Base-by-base conservation (phyloP, 2,797 vertebrate genomes). In the Diceros bicornis region DNA sequence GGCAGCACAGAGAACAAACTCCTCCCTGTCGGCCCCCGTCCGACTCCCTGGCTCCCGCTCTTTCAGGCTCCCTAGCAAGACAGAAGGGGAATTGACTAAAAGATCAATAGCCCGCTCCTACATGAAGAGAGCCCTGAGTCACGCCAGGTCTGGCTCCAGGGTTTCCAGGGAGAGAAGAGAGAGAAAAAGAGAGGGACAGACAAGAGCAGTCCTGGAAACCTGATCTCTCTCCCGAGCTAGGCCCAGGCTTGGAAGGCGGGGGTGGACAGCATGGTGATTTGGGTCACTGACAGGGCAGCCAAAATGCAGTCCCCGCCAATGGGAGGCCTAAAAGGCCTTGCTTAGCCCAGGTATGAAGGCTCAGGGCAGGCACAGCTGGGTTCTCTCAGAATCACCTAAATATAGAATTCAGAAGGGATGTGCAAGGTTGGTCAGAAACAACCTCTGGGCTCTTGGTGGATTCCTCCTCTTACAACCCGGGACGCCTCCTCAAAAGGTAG, bases 41-140 rank as follows among this genome's bases (percentile, higher is more conserved):
- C 50, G 27, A 61, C 62, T 90, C 92, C 72, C 77, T 29, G 27
- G 62, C 44, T 90, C 32, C 37, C 1, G 13, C 47, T 79, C 57
- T 82, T 69, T 59, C 44, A 75, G 77, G 52, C 82, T 95, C 61
- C 87, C 72, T 12, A 25, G 83, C 77, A 83, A 95, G 68, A 95
- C 66, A 91, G 81, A 90, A 79, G 81, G 62, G 62, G 66, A 50
- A 84, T 9, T 91, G 77, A 95, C 21, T 4, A 13, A 57, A 50
- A 68, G 68, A 96, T 59, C 64, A 32, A 82, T 34, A 87, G 59
- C 25, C 25, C 25, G 88, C 41, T 93, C 52, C 77, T 50, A 72
- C 18, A n/a, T 17, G 52, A 91, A 82, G 96, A 95, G 90, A 91
- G 68, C 20, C 75, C 82, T 32, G 57, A 94, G 57, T 95, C 66